Evolutionary conservation across 2,797 vertebrate species (phyloP), one percentile per base, ranked within the genome.

Genomic region (Acrossocheilus wenchowensis): DNA sequence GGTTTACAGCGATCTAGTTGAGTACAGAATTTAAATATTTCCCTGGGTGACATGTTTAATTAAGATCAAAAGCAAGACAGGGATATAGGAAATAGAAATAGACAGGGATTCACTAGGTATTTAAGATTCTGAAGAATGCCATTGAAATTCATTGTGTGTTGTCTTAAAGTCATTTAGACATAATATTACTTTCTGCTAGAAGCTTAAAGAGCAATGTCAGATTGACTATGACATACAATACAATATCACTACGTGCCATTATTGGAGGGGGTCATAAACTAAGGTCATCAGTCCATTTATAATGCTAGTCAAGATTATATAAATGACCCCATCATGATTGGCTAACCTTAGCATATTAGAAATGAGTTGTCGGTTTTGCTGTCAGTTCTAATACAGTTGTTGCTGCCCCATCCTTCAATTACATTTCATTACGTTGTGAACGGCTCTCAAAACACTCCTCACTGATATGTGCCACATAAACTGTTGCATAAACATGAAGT

Each of bases 161-260:
- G 41, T 62, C 64, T 62, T 19, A 34, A 87, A 39, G 39, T 68
- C 19, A 4, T 78, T 88, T 57, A 34, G 12, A 86, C 72, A 82
- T 81, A 52, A 39, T 81, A 81, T 81, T 64, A 78, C 50, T 72
- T 85, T 43, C 54, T 77, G 36, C 43, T 45, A 68, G 80, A 77
- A 62, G 36, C 36, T 68, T 15, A 77, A 72, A 21, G 10, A 84
- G 77, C 71, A 77, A 62, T 43, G 26, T 15, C n/a, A 78, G 45
- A 36, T 74, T n/a, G 7, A 21, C 34, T 19, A n/a, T 66, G 77
- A 30, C 26, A 43, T 68, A 75, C 15, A 73, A 23, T 21, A 71
- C 15, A 1, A 52, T 50, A 34, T 5, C 48, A 69, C 48, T 71
- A 71, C 43, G 68, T 43, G 36, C 23, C 23, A 50, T 78, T 83